These are phyloP conservation scores for Trilocha varians DNA, from an alignment of 2,888 invertebrate genomes.

Conservation along the genomic window DNA sequence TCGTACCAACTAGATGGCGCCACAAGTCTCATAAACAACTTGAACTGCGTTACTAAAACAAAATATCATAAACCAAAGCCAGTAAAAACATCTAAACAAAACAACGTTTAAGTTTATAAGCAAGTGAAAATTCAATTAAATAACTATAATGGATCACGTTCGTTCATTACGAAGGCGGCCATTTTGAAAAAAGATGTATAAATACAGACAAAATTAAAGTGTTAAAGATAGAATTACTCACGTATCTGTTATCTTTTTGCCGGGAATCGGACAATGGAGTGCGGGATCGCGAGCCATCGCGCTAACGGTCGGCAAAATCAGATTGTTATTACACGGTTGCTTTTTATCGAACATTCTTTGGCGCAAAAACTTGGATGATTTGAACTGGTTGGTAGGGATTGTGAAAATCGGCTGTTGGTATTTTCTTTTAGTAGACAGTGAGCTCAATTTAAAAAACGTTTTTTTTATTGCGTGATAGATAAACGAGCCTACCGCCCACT, in stretches of 20 bases:
- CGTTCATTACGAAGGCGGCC: background rate
- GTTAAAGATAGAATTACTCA: slow-evolving; percentile 5
- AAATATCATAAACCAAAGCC: background rate
- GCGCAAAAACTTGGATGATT: slow-evolving; percentile 39
- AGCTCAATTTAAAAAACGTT: too few relatives aligned
- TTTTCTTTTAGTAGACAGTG: background rate
- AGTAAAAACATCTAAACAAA: background rate
- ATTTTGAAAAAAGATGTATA: background rate
- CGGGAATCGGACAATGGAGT: slow-evolving; percentile 33
- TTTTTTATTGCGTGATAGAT: too few relatives aligned
- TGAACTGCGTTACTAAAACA: background rate
- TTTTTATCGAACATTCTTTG: slow-evolving; percentile 43
- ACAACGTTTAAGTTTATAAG: background rate
- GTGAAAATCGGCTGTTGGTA: slow-evolving; percentile 11
- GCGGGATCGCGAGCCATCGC: slow-evolving; percentile 25
- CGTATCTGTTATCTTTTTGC: slow-evolving; percentile 6
- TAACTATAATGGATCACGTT: slow-evolving; percentile 2
- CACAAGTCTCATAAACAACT: background rate
- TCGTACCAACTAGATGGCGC: background rate
- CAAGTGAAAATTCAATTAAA: slow-evolving; percentile 4
- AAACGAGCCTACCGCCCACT: too few relatives aligned
- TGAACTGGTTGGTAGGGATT: slow-evolving; percentile 17
- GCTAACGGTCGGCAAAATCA: slow-evolving; percentile 45
- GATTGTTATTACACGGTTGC: slow-evolving; percentile 48
- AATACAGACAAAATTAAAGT: background rate